Base-by-base conservation (phyloP, 2,113 vertebrate species). In the Mirza zaza region DNA sequence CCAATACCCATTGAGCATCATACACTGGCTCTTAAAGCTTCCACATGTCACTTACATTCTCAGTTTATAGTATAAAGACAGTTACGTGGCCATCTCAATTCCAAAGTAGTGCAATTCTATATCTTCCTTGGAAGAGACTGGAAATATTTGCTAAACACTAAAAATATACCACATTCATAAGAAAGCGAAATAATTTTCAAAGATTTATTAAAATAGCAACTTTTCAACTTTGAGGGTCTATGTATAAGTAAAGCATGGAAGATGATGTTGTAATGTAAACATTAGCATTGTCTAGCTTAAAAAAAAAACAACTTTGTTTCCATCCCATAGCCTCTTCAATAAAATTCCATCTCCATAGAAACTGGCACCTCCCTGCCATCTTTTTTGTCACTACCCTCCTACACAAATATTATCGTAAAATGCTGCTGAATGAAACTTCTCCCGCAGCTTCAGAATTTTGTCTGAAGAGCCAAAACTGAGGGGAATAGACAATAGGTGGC, bases 341-440 rank as follows among this genome's bases (percentile, higher is more conserved):
- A 67, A 79, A 89, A 76, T 87, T 87, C 12, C 4, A 27, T 68
- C 34, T 91, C 79, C 36, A 45, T 6, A 71, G 18, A 84, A 79
- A 93, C 23, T 79, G 48, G 15, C 6, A 61, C 9, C 67, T 88
- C n/a, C 67, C 55, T 52, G 13, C 6, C 92, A 11, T 17, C 14
- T 81, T 92, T 95, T 95, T 81, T 76, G 18, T 67, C 70, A 48
- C 5, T 70, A 59, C 8, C 21, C 42, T 82, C 18, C 70, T 92
- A 83, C 13, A 84, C 12, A 86, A 93, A 45, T 83, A 85, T 61
- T 83, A 84, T 57, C 75, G 4, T 90, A 95, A 96, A 90, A 83
- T 11, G 23, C 9, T 68, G 1, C 48, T 39, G 18, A 92, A 61
- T 82, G 21, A 39, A 76, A 42, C 34, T 75, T 90, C 23, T 76